Evolutionary conservation across 2,888 invertebrate species (phyloP).

Genomic region (Eilema caniola): DNA sequence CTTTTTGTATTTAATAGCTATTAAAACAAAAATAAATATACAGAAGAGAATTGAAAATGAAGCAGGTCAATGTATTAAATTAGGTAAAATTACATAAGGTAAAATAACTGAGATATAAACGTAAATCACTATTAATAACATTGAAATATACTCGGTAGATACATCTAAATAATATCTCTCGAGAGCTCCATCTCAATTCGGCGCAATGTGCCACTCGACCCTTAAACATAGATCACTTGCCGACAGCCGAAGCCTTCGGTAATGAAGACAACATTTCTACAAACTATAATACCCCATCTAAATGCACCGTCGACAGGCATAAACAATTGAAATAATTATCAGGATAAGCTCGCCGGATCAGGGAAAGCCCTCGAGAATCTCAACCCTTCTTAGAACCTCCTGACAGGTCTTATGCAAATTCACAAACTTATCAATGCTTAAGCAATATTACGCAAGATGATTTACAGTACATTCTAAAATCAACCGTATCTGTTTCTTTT

Average conservation of each 20-base stretch:
- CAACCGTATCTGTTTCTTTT: constrained; percentile 3
- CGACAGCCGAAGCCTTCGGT: constrained; percentile 69
- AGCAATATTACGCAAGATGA: constrained; percentile 44
- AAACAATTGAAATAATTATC: constrained; percentile 88
- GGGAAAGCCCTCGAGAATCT: constrained; percentile 81
- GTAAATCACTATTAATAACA: constrained; percentile 5
- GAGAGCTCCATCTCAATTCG: constrained; percentile 70
- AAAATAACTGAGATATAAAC: neutral
- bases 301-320: constrained; percentile 86
- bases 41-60: too few species aligned
- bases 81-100: neutral
- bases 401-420: constrained; percentile 86
- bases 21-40: too few species aligned
- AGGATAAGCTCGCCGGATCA: constrained; percentile 84
- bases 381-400: constrained; percentile 80
- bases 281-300: constrained; percentile 86
- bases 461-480: constrained; percentile 24
- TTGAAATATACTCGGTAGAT: constrained; percentile 32
- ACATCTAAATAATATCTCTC: constrained; percentile 59
- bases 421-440: constrained; percentile 69
- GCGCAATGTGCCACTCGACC: constrained; percentile 53
- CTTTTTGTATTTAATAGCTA: too few species aligned
- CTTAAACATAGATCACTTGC: constrained; percentile 74
- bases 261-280: constrained; percentile 82
- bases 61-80: neutral